These are phyloP conservation scores for Odontocerum albicorne DNA, from an alignment of 2,888 invertebrate species.

Conservation along the genomic window DNA sequence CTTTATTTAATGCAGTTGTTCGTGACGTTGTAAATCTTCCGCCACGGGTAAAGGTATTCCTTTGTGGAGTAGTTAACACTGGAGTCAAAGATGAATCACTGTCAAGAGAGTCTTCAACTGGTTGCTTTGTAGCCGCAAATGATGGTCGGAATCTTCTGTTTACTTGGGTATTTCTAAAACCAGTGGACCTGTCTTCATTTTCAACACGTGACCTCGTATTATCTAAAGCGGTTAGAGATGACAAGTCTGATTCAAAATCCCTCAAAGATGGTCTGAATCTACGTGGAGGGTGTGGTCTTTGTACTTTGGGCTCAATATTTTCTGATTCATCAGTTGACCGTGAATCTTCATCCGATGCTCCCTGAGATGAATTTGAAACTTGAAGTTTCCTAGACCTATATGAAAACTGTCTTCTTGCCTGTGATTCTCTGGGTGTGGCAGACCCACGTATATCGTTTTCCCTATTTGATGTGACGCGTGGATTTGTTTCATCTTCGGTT, in stretches of 20 bases:
- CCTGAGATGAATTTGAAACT: not conserved
- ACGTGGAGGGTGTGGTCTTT: conserved; percentile 36
- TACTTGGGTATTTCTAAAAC: conserved; percentile 39
- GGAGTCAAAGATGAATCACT: conserved; percentile 52
- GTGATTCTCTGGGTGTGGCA: conserved; percentile 2
- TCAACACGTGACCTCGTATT: conserved; percentile 34
- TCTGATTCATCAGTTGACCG: conserved; percentile 4
- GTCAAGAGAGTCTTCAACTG: conserved; percentile 44
- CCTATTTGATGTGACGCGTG: conserved; percentile 28
- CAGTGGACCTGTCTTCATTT: conserved; percentile 41
- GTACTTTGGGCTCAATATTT: conserved; percentile 29
- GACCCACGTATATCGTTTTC: conserved; percentile 39
- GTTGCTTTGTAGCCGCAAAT: conserved; percentile 39
- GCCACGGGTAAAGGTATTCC: conserved; percentile 47
- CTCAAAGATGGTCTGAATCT: conserved; percentile 43
- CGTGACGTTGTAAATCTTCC: conserved; percentile 44
- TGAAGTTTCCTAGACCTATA: conserved; percentile 25
- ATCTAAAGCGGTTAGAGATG: conserved; percentile 59
- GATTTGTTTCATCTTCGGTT: conserved; percentile 5
- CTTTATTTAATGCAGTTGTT: conserved; percentile 9
- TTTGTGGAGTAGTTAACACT: conserved; percentile 45
- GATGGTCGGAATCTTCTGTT: conserved; percentile 40
- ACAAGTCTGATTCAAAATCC: conserved; percentile 51
- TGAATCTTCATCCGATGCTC: too few species aligned
- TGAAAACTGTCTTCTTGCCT: conserved; percentile 1